These are phyloP conservation scores for Amorpha juglandis DNA, from an alignment of 2,888 invertebrate genomes.

Conservation along the genomic window DNA sequence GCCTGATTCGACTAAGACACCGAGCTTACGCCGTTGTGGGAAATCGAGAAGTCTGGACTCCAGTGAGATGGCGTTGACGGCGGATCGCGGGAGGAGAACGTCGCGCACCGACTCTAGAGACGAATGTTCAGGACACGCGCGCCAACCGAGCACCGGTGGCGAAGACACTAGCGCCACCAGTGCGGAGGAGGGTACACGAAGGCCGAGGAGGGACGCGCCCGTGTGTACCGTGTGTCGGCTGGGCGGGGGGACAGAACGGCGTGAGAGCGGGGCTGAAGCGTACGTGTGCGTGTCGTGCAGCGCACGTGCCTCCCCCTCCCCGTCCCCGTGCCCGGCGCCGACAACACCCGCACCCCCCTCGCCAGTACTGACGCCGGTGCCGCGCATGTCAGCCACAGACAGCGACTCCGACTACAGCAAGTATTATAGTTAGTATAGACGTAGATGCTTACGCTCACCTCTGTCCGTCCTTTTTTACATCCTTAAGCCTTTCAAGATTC, in stretches of 20 bases:
- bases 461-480: constrained; percentile 36
- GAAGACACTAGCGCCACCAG: constrained; percentile 57
- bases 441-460: constrained; percentile 73
- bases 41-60: constrained; percentile 94
- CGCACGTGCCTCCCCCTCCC: constrained; percentile 32
- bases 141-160: constrained; percentile 56
- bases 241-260: constrained; percentile 51
- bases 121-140: constrained; percentile 50
- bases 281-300: constrained; percentile 56
- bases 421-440: constrained; percentile 82
- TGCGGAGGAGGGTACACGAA: constrained; percentile 51
- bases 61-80: constrained; percentile 87
- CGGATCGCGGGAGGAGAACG: constrained; percentile 30
- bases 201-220: constrained; percentile 52
- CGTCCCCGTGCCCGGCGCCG: constrained; percentile 28
- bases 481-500: not conserved
- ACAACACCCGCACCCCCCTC: constrained; percentile 40
- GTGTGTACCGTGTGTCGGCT: constrained; percentile 59
- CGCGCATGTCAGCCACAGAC: constrained; percentile 52
- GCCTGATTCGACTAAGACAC: constrained; percentile 58
- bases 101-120: constrained; percentile 3
- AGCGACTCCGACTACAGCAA: constrained; percentile 83
- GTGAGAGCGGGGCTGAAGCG: constrained; percentile 42
- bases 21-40: constrained; percentile 87
- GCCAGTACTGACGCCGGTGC: constrained; percentile 37